Evolutionary conservation across 2,797 vertebrate species (phyloP).

Genomic region (Ceyx erithaca): DNA sequence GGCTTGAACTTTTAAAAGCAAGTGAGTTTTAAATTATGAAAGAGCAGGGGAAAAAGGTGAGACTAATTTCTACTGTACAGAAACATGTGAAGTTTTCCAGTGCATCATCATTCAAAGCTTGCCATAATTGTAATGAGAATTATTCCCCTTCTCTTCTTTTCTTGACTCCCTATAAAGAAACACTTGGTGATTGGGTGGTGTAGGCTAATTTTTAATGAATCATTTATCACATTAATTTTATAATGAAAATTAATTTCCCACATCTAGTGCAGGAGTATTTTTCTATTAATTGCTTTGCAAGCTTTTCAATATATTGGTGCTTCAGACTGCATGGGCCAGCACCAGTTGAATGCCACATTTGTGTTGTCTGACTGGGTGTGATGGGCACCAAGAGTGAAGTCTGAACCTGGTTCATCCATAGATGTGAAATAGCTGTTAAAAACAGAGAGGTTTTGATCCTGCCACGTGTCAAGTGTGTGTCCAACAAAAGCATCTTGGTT

Average conservation of each 20-base stretch:
- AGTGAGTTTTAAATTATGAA: constrained; percentile 40
- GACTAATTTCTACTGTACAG: constrained; percentile 3
- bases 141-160: neutral
- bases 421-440: neutral
- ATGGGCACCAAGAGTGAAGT: neutral
- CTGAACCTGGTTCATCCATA: neutral
- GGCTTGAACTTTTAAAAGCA: constrained; percentile 61
- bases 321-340: neutral
- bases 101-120: neutral
- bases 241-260: neutral
- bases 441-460: neutral
- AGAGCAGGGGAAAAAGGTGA: constrained; percentile 38
- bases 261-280: neutral
- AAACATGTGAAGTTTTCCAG: constrained; percentile 24
- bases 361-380: neutral
- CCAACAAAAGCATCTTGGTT: neutral
- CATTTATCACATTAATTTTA: neutral
- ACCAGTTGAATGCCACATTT: neutral
- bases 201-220: constrained; percentile 1
- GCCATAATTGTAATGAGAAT: neutral
- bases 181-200: neutral
- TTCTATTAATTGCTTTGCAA: neutral
- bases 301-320: neutral
- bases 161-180: neutral
- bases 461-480: neutral